Percentiles rank a stretch among this genome's conserved stretches.
Evolutionary conservation across 2,797 vertebrate genomes (phyloP).

Genomic region (Staurois parvus): DNA sequence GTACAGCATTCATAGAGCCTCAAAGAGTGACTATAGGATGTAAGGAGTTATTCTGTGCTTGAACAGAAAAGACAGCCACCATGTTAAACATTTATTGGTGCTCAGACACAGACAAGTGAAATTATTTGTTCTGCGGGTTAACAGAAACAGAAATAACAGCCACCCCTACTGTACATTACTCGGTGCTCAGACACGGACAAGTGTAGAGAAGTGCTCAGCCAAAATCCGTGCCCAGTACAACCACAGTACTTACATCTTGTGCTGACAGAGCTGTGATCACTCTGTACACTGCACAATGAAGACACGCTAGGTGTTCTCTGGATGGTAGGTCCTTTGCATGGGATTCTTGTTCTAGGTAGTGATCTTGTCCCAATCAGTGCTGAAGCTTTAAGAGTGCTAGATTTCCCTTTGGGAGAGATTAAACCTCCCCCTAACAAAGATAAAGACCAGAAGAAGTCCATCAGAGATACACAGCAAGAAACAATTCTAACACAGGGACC

Average conservation of each 20-base stretch:
- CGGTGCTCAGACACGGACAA: background rate
- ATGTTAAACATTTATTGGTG: too few relatives aligned
- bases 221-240: conserved; percentile 25
- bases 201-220: conserved; percentile 30
- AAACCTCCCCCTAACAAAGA: conserved; percentile 59
- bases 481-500: too few relatives aligned
- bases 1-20: too few relatives aligned
- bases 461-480: too few relatives aligned
- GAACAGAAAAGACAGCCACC: too few relatives aligned
- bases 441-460: conserved; percentile 14
- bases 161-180: background rate
- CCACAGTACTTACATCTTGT: conserved; percentile 76
- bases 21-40: background rate
- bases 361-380: conserved; percentile 52
- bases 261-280: conserved; percentile 69
- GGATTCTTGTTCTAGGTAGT: conserved; percentile 72
- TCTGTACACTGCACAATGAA: conserved; percentile 73
- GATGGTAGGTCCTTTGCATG: conserved; percentile 69
- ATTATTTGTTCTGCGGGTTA: background rate
- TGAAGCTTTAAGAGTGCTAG: conserved; percentile 68
- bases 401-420: conserved; percentile 61
- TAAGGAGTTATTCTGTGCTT: background rate
- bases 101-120: background rate
- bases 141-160: too few relatives aligned
- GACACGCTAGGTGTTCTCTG: conserved; percentile 71